These are phyloP conservation scores for Cantharis nigra DNA, from an alignment of 2,888 invertebrate species.

Conservation along the genomic window DNA sequence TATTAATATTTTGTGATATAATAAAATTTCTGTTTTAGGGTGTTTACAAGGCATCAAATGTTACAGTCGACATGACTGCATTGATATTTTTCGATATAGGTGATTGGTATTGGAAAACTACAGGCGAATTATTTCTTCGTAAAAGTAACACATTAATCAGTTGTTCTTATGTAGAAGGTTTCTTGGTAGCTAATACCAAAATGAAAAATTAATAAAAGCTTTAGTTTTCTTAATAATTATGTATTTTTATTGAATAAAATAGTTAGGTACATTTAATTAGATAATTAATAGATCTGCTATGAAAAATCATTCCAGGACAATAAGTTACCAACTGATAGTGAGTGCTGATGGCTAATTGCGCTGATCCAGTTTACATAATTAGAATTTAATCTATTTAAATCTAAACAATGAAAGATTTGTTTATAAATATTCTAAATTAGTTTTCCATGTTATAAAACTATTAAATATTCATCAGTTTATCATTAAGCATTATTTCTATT, in stretches of 20 bases:
- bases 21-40: not conserved
- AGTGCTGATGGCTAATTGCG: too few species aligned
- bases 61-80: not conserved
- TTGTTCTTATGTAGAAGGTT: not conserved
- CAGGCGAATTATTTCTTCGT: not conserved
- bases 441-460: not conserved
- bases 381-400: too few species aligned
- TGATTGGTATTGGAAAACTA: not conserved
- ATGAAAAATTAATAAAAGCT: not conserved
- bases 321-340: too few species aligned
- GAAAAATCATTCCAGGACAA: too few species aligned
- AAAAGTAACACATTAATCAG: not conserved
- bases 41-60: not conserved
- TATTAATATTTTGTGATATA: not conserved
- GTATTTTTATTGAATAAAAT: too few species aligned
- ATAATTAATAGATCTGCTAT: too few species aligned
- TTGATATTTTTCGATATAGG: not conserved
- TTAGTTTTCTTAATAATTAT: too few species aligned
- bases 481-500: not conserved
- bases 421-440: not conserved
- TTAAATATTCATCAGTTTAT: not conserved
- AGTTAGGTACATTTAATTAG: too few species aligned
- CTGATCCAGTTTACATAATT: too few species aligned
- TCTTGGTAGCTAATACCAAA: not conserved
- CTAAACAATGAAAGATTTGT: not conserved